Conservation (phyloP, 2,888 invertebrate genomes). For the Steinernema scapterisci region DNA sequence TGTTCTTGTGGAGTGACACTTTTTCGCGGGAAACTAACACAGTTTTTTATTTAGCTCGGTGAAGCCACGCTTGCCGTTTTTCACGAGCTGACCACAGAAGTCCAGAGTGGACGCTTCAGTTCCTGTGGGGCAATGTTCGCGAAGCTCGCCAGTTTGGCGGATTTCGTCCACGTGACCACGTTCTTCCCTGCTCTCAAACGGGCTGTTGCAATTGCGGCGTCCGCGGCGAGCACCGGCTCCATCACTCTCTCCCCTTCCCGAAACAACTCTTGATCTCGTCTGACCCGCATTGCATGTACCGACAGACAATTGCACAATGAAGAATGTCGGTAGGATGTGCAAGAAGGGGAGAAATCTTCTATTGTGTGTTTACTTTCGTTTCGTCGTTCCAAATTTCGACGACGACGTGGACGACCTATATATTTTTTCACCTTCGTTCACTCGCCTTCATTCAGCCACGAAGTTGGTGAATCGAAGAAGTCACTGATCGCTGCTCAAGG, state of each 20-base stretch:
- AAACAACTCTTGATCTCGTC: slow-evolving; percentile 31
- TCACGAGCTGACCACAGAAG: slow-evolving; percentile 5
- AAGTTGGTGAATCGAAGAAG: background rate
- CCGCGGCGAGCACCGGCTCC: too few relatives aligned
- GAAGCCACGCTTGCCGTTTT: background rate
- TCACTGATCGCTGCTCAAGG: too few relatives aligned
- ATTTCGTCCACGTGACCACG: slow-evolving; percentile 11
- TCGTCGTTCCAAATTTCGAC: slow-evolving; percentile 31
- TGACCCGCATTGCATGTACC: background rate
- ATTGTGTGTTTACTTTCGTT: slow-evolving; percentile 29
- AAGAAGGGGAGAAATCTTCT: slow-evolving; percentile 3
- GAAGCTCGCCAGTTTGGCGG: background rate
- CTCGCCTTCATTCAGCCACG: slow-evolving; percentile 1
- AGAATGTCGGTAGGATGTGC: background rate
- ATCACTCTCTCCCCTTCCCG: slow-evolving; percentile 21
- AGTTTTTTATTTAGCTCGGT: background rate
- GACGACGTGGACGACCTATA: slow-evolving; percentile 25
- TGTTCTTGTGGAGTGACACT: background rate
- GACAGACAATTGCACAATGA: slow-evolving; percentile 18
- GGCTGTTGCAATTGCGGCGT: slow-evolving; percentile 26
- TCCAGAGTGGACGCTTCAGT: background rate
- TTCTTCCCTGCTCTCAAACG: slow-evolving; percentile 1
- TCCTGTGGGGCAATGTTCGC: background rate
- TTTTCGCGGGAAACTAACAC: background rate
- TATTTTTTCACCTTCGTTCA: slow-evolving; percentile 31